Percentiles rank a stretch among this genome's conserved stretches.
phyloP scores from a whole-genome alignment of 2,888 invertebrate genomes.

The Cryptus armator region DNA sequence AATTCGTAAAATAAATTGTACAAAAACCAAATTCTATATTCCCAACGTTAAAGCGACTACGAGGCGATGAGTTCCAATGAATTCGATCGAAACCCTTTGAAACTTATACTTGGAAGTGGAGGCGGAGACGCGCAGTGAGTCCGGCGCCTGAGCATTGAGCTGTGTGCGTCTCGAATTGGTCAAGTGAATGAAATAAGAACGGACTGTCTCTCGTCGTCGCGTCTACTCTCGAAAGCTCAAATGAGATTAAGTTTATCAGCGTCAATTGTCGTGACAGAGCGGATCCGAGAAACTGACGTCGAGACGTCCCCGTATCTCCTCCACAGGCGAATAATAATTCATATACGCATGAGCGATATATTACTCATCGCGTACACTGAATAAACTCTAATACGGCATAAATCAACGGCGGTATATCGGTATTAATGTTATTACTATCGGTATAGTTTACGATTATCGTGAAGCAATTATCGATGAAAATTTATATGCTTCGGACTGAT shows the following conservation, averaged over 20 bases:
- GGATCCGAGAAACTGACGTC: conserved; percentile 66
- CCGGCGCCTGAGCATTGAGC: conserved; percentile 46
- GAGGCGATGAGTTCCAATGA: not conserved
- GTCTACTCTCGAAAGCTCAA: conserved; percentile 64
- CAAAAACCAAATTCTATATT: not conserved
- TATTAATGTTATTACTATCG: not conserved
- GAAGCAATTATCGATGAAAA: conserved; percentile 48
- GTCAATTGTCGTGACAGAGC: conserved; percentile 78
- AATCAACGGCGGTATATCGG: conserved; percentile 29
- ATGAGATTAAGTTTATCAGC: conserved; percentile 79
- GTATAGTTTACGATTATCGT: conserved; percentile 15
- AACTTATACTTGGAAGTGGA: not conserved
- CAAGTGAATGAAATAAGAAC: conserved; percentile 52
- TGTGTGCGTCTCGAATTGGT: not conserved
- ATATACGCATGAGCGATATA: not conserved
- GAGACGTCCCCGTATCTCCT: conserved; percentile 54
- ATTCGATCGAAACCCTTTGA: not conserved
- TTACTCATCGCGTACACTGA: not conserved
- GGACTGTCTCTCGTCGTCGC: conserved; percentile 13
- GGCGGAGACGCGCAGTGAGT: conserved; percentile 2
- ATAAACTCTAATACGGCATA: conserved; percentile 37
- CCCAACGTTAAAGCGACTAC: not conserved
- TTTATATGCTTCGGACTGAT: conserved; percentile 13
- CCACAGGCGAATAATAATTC: conserved; percentile 56
- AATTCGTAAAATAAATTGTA: too few relatives aligned